These are phyloP conservation scores for Archegozetes longisetosus DNA, from an alignment of 1,140 invertebrate species.

Conservation along the genomic window DNA sequence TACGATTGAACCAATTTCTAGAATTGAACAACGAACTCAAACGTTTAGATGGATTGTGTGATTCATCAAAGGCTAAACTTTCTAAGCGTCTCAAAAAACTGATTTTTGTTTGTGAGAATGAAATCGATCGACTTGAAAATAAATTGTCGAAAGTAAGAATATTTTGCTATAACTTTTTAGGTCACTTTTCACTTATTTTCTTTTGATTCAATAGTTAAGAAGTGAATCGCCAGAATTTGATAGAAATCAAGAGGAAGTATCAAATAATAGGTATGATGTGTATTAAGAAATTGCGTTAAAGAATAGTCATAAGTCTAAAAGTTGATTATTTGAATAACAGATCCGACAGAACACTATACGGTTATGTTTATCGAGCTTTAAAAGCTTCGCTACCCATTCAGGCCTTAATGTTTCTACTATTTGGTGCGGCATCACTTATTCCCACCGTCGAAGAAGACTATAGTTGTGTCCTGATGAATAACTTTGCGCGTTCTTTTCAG, in stretches of 20 bases:
- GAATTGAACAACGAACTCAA: neutral
- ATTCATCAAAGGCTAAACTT: no score
- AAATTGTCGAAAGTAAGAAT: neutral
- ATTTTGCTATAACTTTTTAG: neutral
- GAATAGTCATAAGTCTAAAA: neutral
- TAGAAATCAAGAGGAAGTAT: no score
- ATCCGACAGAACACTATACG: neutral
- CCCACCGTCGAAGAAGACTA: conserved; percentile 63
- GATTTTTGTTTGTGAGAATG: neutral
- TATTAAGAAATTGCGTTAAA: neutral
- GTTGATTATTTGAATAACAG: neutral
- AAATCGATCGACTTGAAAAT: neutral
- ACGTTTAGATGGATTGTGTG: no score
- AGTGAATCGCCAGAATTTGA: neutral
- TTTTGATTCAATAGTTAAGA: neutral
- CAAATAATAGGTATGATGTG: no score
- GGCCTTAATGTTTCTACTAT: conserved; percentile 58
- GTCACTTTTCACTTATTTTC: neutral
- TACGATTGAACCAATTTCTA: neutral
- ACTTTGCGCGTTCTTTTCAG: conserved; percentile 53
- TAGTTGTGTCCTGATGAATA: conserved; percentile 62
- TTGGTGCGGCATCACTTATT: conserved; percentile 70
- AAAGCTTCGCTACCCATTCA: conserved; percentile 71
- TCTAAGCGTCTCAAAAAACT: no score
- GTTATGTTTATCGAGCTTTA: conserved; percentile 68